Evolutionary conservation across 2,797 vertebrate species (phyloP), one percentile per base, ranked within the genome.

Genomic region (Tenualosa thibaudeaui): DNA sequence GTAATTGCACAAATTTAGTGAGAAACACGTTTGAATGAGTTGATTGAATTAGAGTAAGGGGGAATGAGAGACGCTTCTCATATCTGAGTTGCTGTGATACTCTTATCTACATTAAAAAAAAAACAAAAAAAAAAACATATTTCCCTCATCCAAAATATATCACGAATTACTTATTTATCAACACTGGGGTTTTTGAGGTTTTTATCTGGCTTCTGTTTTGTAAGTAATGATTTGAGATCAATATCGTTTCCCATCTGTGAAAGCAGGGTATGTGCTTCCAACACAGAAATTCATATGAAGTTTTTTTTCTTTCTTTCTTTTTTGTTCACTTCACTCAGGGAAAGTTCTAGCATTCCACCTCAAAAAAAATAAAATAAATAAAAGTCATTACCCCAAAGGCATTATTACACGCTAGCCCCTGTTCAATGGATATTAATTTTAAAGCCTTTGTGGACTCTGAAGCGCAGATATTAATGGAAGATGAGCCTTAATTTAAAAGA

Each of bases 391-490:
- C 40, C 22, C 19, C 15, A 82, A 84, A 62, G 75, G 85, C 82
- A 60, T 84, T 87, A 86, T 83, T 88, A 91, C 92, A 81, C 81
- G 86, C 85, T 83, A 86, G 87, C 86, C 89, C 85, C 46, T 54
- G 91, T 92, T 93, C 92, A 88, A 89, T 92, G 88, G 87, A 92
- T 94, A 94, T 95, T 94, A 91, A 95, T 96, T 95, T 92, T 82
- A 87, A 91, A 89, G 85, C 89, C 93, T 85, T 94, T 92, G 92
- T 91, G 92, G 89, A 94, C 88, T 94, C 86, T 24, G 89, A 89
- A 92, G 91, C 81, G 88, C 92, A 88, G 91, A 91, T 92, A 90
- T 95, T 91, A 94, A 91, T 90, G 90, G 90, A 87, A 88, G 91
- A 91, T 90, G 88, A 91, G 85, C 85, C 92, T 89, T 94, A 92